Base-by-base conservation (phyloP, 2,797 vertebrate species). In the Pogonophryne albipinna region DNA sequence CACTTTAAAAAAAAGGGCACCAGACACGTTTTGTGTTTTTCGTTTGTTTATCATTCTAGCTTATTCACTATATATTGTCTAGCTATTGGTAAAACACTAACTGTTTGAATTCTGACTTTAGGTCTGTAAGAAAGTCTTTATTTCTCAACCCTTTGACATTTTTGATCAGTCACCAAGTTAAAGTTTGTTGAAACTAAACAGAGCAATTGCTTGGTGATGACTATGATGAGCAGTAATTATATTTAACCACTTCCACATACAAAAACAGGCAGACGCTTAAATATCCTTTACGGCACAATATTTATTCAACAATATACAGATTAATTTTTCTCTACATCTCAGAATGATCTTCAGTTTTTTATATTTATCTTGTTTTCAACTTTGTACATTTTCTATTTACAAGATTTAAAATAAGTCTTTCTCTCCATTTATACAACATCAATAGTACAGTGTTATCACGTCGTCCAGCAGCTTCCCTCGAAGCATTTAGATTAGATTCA, bases 371-470 rank as follows among this genome's bases (percentile, higher is more conserved):
- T 80, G 77, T 77, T 91, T 87, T 93, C 63, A 85, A 75, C 93
- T 98, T 97, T 98, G 93, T 97, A 97, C 96, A 98, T 95, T 92
- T 92, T 96, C 89, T 98, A 98, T 98, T 96, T 99, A 99, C 96
- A 99, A 87, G 94, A 95, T 96, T 98, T 96, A 99, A 98, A 99
- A 98, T 97, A 97, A 95, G 95, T 96, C 89, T 95, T 74, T 93
- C 89, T 93, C 91, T 95, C 93, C 95, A 96, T 97, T 96, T 98
- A 97, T 97, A 98, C 96, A 98, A 94, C 92, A 94, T 96, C 93
- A 95, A 97, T 91, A 96, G 88, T 96, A 97, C 96, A 97, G 96
- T 94, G 95, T 95, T 95, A 87, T 96, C 95, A 96, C 96, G 95
- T 96, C 94, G 58, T 95, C 94, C 85, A 86, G 85, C 87, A 78